Evolutionary conservation across 2,113 vertebrate species (phyloP), one percentile per base, ranked within the genome.

Genomic region (Uria lomvia): DNA sequence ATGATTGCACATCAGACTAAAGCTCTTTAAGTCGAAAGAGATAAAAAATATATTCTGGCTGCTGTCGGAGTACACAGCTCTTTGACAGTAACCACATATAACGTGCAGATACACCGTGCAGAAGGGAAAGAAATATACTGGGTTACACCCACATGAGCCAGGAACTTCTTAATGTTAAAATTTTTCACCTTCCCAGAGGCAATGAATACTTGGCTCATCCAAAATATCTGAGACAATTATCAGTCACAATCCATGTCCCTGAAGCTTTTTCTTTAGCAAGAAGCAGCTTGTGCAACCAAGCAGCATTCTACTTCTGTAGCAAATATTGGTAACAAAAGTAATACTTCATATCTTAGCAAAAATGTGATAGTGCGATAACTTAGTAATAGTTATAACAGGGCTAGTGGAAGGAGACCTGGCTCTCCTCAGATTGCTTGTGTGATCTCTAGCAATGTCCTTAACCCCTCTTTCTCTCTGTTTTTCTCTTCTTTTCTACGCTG

Each of bases 121-220:
- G 38, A 82, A 85, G 52, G 47, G 56, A 63, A 92, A 91, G 34
- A 79, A 86, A 73, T 62, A 74, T 15, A 60, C 32, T 62, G 76
- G 43, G 26, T 88, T 86, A 72, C 52, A 60, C 6, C 71, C 63
- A 42, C 7, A 36, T 12, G 30, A 94, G 83, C 43, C 83, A 95
- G 65, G 36, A 92, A 68, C 56, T 55, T 86, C 81, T 86, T 36
- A 34, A 75, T 45, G 34, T 45, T 43, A 86, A 78, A 72, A 65
- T 60, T 50, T 52, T 89, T 95, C 73, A 75, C 40, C 49, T 91
- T 79, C 95, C 95, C 70, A 79, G 66, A 62, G 94, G 96, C 97
- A 78, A 67, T 40, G 59, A 90, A 96, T 96, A 96, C 92, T 95
- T 95, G 92, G 95, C 95, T 96, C 73, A 75, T 63, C 30, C 53